Evolutionary conservation across 1,140 invertebrate species (phyloP).

Genomic region (Planococcus citri): DNA sequence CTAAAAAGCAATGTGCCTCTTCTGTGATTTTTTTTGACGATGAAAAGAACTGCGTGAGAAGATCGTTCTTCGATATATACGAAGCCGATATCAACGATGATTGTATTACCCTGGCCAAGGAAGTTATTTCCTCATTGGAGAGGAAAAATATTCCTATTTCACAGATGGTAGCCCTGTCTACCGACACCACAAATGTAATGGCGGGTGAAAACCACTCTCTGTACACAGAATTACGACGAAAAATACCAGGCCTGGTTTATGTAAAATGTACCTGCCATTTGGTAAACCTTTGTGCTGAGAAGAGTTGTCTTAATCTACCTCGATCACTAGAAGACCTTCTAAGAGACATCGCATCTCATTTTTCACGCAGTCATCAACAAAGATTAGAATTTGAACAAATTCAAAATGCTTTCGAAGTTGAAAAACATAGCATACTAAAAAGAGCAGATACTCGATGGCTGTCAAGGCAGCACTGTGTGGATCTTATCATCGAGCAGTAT

Average conservation of each 20-base stretch:
- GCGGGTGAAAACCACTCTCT: slow-evolving; percentile 32
- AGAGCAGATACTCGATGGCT: slow-evolving; percentile 32
- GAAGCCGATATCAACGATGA: slow-evolving; percentile 24
- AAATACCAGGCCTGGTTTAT: slow-evolving; percentile 28
- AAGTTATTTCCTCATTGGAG: slow-evolving; percentile 25
- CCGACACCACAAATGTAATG: slow-evolving; percentile 34
- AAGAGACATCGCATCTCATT: slow-evolving; percentile 31
- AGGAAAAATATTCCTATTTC: slow-evolving; percentile 28
- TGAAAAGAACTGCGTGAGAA: slow-evolving; percentile 20
- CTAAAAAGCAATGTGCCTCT: slow-evolving; percentile 26
- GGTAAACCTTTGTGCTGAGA: slow-evolving; percentile 29
- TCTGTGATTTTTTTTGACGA: slow-evolving; percentile 24
- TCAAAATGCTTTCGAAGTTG: slow-evolving; percentile 31
- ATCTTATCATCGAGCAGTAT: slow-evolving; percentile 32
- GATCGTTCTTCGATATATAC: slow-evolving; percentile 26
- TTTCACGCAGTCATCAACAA: slow-evolving; percentile 30
- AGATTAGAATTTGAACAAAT: slow-evolving; percentile 32
- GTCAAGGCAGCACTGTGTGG: slow-evolving; percentile 32
- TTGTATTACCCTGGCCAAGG: slow-evolving; percentile 25
- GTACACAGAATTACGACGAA: slow-evolving; percentile 28
- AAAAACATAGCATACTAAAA: slow-evolving; percentile 32
- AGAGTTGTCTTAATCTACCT: slow-evolving; percentile 32
- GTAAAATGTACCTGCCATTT: slow-evolving; percentile 33
- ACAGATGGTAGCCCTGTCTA: slow-evolving; percentile 32
- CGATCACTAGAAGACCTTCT: slow-evolving; percentile 29